Percentiles rank a stretch among this genome's conserved stretches.
These are phyloP conservation scores for Pantherophis guttatus DNA, from an alignment of 2,113 vertebrate species.

Conservation along the genomic window DNA sequence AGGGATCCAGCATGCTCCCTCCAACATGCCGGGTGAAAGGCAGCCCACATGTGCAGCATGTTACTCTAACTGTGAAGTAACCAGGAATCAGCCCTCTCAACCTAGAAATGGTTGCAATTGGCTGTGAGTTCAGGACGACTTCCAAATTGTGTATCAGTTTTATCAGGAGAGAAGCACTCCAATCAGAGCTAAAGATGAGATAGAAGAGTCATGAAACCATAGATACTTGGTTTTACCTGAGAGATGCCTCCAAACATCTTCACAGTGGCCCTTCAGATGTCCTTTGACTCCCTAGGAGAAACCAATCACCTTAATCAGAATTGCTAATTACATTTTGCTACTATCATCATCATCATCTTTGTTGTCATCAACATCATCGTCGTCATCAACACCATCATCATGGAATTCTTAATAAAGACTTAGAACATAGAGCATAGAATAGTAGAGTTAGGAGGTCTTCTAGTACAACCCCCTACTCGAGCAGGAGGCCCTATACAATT, in stretches of 20 bases:
- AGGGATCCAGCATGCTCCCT: too few species aligned
- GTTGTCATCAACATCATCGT: too few species aligned
- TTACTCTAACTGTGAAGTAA: neutral
- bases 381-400: too few species aligned
- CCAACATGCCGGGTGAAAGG: neutral
- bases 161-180: neutral
- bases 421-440: too few species aligned
- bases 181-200: neutral
- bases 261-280: neutral
- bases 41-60: neutral
- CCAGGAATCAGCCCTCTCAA: neutral
- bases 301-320: neutral
- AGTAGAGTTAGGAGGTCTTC: too few species aligned
- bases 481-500: too few species aligned
- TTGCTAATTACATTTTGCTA: neutral
- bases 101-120: neutral
- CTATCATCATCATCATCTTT: neutral
- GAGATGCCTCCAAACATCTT: neutral
- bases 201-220: neutral
- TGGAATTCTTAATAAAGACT: neutral
- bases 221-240: neutral
- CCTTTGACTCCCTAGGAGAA: neutral
- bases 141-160: neutral
- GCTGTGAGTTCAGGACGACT: neutral
- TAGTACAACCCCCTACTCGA: too few species aligned